A percentile compares a stretch with the other conserved stretches of the same genome.
Evolutionary conservation across 2,888 invertebrate species (phyloP).

Genomic region (Ptychoptera albimana): DNA sequence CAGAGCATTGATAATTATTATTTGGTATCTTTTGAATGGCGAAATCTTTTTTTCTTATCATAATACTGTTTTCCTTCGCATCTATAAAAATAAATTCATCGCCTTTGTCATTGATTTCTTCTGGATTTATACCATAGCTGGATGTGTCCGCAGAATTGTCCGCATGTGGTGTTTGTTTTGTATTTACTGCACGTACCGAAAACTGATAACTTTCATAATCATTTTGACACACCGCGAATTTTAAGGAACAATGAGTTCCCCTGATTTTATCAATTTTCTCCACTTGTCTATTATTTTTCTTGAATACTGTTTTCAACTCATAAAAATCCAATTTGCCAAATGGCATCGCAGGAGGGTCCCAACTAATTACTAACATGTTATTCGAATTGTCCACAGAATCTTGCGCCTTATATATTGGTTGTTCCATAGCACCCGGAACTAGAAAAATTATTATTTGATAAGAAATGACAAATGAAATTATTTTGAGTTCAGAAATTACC

Average conservation of each 20-base stretch:
- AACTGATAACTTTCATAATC: conserved; percentile 7
- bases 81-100: too few species aligned
- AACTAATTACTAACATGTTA: conserved; percentile 21
- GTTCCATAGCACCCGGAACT: conserved; percentile 13
- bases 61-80: too few species aligned
- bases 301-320: conserved; percentile 27
- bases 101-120: too few species aligned
- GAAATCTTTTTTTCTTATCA: too few species aligned
- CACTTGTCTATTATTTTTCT: conserved; percentile 1
- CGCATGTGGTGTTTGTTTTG: background rate
- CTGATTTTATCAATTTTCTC: conserved; percentile 10
- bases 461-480: too few species aligned
- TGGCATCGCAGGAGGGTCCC: conserved; percentile 34
- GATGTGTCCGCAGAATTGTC: too few species aligned
- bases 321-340: conserved; percentile 41
- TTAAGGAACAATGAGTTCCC: conserved; percentile 15
- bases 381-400: conserved; percentile 8
- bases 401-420: background rate
- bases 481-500: conserved; percentile 15
- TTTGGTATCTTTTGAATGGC: too few species aligned
- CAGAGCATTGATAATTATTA: too few species aligned
- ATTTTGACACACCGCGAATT: conserved; percentile 14
- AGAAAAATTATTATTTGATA: conserved; percentile 1
- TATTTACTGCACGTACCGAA: conserved; percentile 24
- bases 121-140: too few species aligned